Conservation (phyloP, 2,888 invertebrate genomes). For the Melanotus villosus region DNA sequence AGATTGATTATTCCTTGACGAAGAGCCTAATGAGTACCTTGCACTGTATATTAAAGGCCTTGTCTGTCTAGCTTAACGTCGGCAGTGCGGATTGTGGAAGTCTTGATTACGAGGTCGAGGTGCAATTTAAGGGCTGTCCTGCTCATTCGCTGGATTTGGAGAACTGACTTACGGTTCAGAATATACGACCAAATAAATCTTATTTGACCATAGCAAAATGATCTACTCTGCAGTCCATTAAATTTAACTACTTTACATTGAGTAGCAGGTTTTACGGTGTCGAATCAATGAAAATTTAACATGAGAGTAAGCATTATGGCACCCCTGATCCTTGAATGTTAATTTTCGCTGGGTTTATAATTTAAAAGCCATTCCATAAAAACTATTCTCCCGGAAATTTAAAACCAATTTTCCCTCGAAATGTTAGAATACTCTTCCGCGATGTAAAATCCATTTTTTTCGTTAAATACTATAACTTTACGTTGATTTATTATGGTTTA, state of each 20-base stretch:
- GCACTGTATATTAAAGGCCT: constrained; percentile 51
- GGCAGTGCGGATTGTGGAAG: constrained; percentile 48
- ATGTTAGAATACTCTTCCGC: no score
- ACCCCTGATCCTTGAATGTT: background rate
- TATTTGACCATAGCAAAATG: constrained; percentile 51
- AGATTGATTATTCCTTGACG: constrained; percentile 54
- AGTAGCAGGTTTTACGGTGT: constrained; percentile 30
- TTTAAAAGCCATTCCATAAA: background rate
- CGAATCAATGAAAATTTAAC: constrained; percentile 34
- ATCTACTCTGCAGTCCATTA: constrained; percentile 39
- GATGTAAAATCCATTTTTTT: background rate
- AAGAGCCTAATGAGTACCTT: constrained; percentile 54
- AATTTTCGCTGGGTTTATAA: background rate
- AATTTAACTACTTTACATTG: constrained; percentile 40
- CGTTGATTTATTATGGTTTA: constrained; percentile 4
- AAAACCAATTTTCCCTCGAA: no score
- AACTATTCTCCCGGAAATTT: no score
- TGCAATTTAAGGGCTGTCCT: constrained; percentile 49
- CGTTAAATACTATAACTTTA: background rate
- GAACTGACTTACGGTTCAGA: constrained; percentile 46
- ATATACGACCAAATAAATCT: constrained; percentile 55
- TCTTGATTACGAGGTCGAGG: constrained; percentile 54
- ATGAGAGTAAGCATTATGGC: constrained; percentile 18
- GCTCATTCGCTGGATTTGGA: constrained; percentile 50
- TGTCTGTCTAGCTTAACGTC: constrained; percentile 50